Base-by-base conservation (phyloP, 2,797 vertebrate species). In the Enteromius paludinosus region DNA sequence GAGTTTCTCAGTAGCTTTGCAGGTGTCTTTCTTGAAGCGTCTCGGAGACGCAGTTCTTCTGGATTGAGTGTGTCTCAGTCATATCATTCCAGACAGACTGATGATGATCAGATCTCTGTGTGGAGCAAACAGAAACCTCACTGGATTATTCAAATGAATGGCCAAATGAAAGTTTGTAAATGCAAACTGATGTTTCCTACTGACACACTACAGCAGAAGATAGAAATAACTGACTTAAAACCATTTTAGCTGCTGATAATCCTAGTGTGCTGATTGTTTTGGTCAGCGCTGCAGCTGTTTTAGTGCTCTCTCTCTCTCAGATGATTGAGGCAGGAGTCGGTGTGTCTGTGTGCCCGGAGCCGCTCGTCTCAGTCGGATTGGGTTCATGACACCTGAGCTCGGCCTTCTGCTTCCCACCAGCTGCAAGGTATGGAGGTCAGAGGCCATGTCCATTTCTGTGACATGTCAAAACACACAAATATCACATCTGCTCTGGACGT, bases 331-430 rank as follows among this genome's bases (percentile, higher is more conserved):
- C 20, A 47, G 77, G 77, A 78, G 77, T 68, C 77, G 1, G 47
- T 28, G 33, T 28, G 77, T 79, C 77, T 78, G 81, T 76, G 81
- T 61, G 81, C 54, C 52, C 65, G 12, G 9, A 61, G 65, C 28
- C 3, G 41, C 41, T 41, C 28, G 41, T 35, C 20, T 38, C 61
- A 70, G 77, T 69, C 38, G 73, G 73, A 83, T 70, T 83, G 30
- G 14, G 49, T 47, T 83, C 73, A 77, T 59, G 62, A 83, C 38
- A 70, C n/a, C 61, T 65, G 59, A 62, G 64, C 4, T 62, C 10
- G 25, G 12, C 59, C 25, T 61, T 61, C 25, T 28, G 59, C 59
- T 28, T 61, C 59, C 12, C 59, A 28, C 23, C 25, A 2, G 59
- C 59, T 15, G 25, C 1, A 28, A 61, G 59, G 25, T 12, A 61